Evolutionary conservation across 2,797 vertebrate species (phyloP).

Genomic region (Micropoecilia bifurca): DNA sequence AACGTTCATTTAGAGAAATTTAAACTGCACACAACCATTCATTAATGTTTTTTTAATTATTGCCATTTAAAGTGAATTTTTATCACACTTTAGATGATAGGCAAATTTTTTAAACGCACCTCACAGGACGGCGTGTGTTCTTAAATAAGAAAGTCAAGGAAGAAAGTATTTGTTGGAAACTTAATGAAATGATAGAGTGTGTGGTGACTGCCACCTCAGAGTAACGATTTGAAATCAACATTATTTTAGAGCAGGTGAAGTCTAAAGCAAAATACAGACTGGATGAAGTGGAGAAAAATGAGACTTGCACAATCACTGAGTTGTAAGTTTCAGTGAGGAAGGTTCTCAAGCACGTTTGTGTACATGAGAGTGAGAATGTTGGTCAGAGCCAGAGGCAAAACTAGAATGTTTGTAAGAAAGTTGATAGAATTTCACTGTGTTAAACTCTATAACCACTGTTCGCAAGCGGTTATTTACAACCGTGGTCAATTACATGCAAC

Average conservation of each 20-base stretch:
- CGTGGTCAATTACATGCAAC: background rate
- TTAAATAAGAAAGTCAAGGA: background rate
- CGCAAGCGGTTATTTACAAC: background rate
- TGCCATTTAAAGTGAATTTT: background rate
- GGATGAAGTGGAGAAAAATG: background rate
- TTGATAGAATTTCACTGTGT: background rate
- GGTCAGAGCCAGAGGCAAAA: background rate
- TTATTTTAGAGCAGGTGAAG: background rate
- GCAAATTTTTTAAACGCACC: background rate
- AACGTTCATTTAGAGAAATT: slow-evolving; percentile 2
- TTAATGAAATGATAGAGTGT: background rate
- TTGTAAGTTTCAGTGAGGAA: background rate
- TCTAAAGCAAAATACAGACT: background rate
- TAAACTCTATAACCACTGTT: background rate
- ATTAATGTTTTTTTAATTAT: background rate
- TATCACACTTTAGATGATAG: background rate
- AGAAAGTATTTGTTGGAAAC: background rate
- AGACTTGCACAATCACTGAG: background rate
- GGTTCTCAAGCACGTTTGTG: background rate
- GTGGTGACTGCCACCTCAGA: background rate
- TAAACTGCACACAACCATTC: background rate
- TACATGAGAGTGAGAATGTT: background rate
- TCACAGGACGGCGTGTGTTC: background rate
- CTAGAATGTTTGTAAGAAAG: background rate
- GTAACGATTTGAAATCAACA: background rate